Evolutionary conservation across 2,888 invertebrate genomes (phyloP).

Genomic region (Gari tellinella): DNA sequence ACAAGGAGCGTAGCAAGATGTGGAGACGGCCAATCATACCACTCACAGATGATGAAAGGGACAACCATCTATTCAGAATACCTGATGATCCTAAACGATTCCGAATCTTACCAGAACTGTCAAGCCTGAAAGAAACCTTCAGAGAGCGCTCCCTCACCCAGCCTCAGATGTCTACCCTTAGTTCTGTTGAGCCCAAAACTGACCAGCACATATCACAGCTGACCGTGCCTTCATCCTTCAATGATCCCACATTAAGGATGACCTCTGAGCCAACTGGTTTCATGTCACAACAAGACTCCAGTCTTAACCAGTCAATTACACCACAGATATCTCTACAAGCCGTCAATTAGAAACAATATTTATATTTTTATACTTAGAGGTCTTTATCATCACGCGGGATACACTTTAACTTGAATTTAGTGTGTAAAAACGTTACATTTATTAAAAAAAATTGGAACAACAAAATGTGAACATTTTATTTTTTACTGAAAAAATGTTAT

Average conservation of each 20-base stretch:
- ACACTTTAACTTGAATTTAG: no score
- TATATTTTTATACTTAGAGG: no score
- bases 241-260: constrained; percentile 30
- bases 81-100: constrained; percentile 66
- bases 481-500: no score
- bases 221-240: constrained; percentile 33
- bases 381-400: no score
- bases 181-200: constrained; percentile 7
- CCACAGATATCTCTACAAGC: constrained; percentile 23
- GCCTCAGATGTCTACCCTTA: constrained; percentile 34
- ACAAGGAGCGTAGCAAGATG: constrained; percentile 70
- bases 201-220: constrained; percentile 25
- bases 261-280: constrained; percentile 27
- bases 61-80: constrained; percentile 77
- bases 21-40: constrained; percentile 70
- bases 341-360: constrained; percentile 25
- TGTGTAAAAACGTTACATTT: no score
- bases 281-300: no score
- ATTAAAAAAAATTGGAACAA: no score
- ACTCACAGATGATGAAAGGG: constrained; percentile 72
- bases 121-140: constrained; percentile 9
- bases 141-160: constrained; percentile 47
- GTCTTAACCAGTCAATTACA: neutral
- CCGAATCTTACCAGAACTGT: constrained; percentile 46
- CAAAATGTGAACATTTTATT: no score